Evolutionary conservation across 1,140 invertebrate species (phyloP).

Genomic region (Oscheius sp.): DNA sequence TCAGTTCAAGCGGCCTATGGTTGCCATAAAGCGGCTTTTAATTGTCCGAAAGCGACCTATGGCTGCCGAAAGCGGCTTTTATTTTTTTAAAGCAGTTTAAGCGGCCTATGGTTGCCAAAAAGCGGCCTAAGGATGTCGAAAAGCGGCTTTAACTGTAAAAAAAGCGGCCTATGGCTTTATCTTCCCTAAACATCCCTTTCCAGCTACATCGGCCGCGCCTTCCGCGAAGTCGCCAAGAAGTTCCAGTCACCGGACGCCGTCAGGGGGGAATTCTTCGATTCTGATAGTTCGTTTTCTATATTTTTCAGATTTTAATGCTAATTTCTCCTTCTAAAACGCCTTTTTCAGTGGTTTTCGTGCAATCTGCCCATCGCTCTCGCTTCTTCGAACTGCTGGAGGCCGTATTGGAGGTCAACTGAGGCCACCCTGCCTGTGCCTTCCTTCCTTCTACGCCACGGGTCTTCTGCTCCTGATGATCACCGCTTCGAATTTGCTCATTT

Average conservation of each 20-base stretch:
- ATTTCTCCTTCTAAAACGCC: no score
- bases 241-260: background rate
- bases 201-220: slow-evolving; percentile 25
- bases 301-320: background rate
- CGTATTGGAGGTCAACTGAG: slow-evolving; percentile 8
- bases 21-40: no score
- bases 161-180: no score
- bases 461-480: no score
- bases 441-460: background rate
- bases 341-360: background rate
- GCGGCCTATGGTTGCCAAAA: no score
- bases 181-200: background rate
- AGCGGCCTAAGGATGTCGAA: no score
- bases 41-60: no score
- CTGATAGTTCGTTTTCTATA: background rate
- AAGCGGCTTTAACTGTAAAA: no score
- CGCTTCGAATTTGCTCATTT: background rate
- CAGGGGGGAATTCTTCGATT: slow-evolving; percentile 7
- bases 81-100: no score
- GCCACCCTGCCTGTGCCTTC: background rate
- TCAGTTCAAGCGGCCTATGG: no score
- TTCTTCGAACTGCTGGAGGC: slow-evolving; percentile 15
- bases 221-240: slow-evolving; percentile 18
- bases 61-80: no score
- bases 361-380: slow-evolving; percentile 14